Base-by-base conservation (phyloP, 1,140 invertebrate species). In the Drosophila obscura region DNA sequence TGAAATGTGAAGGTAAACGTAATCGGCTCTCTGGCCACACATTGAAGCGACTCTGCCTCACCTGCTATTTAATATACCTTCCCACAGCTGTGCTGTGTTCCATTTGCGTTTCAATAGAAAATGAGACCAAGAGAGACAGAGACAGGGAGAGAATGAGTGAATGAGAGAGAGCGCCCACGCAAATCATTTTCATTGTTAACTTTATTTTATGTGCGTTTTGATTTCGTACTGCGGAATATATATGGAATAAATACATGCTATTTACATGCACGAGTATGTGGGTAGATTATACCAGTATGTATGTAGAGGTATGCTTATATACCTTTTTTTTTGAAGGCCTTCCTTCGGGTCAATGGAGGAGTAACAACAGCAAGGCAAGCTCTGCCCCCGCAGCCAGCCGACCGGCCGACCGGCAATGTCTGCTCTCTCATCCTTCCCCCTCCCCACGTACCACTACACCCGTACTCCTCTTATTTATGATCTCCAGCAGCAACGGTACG, bases 171-270 rank as follows among this genome's bases (percentile, higher is more conserved):
- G 26, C 61, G 49, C 73, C 73, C 63, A 76, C 73, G 62, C 73
- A 58, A 75, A 51, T 55, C 41, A 45, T 46, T 75, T 75, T 60
- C 56, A 75, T 60, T 75, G 73, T 67, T 51, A 58, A 76, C 51
- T 75, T 76, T 60, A 41, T 75, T 60, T 74, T 62, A 43, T 45
- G 52, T 73, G 69, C 71, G 71, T 66, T 75, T 75, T 75, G 62
- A 74, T 75, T 75, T 66, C 44, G 44, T 58, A 53, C 35, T 39
- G 59, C 26, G 43, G 41, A 51, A 74, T 39, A 39, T 39, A 39
- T 39, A 13, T 73, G 41, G 35, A 44, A 69, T 41, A 41, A 39
- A 51, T 50, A 41, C 15, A 49, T 48, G 41, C n/a, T 58, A 41
- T 24, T 39, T 48, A 48, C n/a, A 48, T 39, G 2, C 43, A 39